Base-by-base conservation (phyloP, 2,797 vertebrate species). In the Sphenodon punctatus region DNA sequence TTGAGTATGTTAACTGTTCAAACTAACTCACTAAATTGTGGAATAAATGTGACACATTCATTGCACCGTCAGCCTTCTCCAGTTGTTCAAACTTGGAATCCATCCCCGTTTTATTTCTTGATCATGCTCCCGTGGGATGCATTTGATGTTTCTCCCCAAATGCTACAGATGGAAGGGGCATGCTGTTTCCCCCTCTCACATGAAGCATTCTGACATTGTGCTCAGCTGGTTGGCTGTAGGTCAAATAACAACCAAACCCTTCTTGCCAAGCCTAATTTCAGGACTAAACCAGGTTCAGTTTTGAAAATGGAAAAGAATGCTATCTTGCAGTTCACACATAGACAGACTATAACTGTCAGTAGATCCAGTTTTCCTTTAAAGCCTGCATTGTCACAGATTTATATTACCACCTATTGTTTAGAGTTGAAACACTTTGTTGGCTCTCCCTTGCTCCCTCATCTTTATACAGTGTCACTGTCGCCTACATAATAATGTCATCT, bases 231-330 rank as follows among this genome's bases (percentile, higher is more conserved):
- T 65, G 71, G 22, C 61, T 63, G 51, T 11, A 82, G 59, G 66
- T 75, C 30, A 2, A 30, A 41, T 55, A 2, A 0, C 61, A 73
- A 67, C 43, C 39, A 48, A 27, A 34, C 22, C 38, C 58, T 9
- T 68, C 20, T 5, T 9, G 2, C 23, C 16, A 4, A 4, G 36
- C 46, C 32, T 45, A 32, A 5, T 87, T 84, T 69, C 46, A 23
- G 8, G 22, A 17, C 0, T 73, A 58, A 84, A 72, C 49, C 25
- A 17, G 16, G 12, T 39, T 85, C 27, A 34, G 5, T 36, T 87
- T 70, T 61, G 25, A 36, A 59, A 75, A 78, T 70, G 42, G 41
- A 64, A 67, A 66, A 25, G 4, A 59, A 59, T 85, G 46, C 67
- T 11, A 58, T 75, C 30, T 59, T 69, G 59, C 48, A 56, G 27